Percentiles rank a stretch among this genome's conserved stretches.
Conservation (phyloP, 2,113 vertebrate species). For the Paraplagusia blochii region DNA sequence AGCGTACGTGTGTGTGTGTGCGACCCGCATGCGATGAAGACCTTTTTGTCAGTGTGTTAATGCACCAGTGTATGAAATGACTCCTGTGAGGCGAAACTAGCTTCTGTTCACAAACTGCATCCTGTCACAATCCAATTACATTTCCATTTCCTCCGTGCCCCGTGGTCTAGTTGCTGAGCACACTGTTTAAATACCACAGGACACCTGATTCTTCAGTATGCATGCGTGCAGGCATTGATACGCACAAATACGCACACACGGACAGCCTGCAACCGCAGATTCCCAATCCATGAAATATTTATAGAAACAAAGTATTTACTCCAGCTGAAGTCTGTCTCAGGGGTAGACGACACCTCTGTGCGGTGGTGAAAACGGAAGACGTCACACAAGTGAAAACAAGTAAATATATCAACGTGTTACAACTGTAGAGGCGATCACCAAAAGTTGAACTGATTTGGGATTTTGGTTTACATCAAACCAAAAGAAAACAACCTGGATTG, state of each 20-base stretch:
- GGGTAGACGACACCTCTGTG: conserved; percentile 23
- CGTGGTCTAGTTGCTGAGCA: conserved; percentile 51
- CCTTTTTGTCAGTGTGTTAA: conserved; percentile 32
- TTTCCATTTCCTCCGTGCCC: conserved; percentile 69
- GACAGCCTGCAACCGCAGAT: conserved; percentile 32
- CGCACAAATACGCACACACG: conserved; percentile 13
- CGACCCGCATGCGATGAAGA: conserved; percentile 16
- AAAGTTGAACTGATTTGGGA: neutral
- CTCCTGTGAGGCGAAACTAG: conserved; percentile 55
- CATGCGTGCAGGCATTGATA: conserved; percentile 31
- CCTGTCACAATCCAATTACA: conserved; percentile 73
- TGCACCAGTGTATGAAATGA: conserved; percentile 47
- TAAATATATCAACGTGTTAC: neutral
- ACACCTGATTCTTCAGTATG: conserved; percentile 29
- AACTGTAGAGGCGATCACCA: neutral
- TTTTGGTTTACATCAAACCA: neutral
- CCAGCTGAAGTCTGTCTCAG: conserved; percentile 49
- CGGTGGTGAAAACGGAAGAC: conserved; percentile 7
- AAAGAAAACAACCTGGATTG: too few relatives aligned
- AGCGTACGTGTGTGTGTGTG: conserved; percentile 2
- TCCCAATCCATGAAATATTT: conserved; percentile 53
- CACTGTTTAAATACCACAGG: conserved; percentile 50
- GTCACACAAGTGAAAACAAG: conserved; percentile 6
- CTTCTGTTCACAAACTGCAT: conserved; percentile 69
- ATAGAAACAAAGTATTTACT: conserved; percentile 61